Base-by-base conservation (phyloP, 2,113 vertebrate species). In the Sinocyclocheilus rhinocerous region DNA sequence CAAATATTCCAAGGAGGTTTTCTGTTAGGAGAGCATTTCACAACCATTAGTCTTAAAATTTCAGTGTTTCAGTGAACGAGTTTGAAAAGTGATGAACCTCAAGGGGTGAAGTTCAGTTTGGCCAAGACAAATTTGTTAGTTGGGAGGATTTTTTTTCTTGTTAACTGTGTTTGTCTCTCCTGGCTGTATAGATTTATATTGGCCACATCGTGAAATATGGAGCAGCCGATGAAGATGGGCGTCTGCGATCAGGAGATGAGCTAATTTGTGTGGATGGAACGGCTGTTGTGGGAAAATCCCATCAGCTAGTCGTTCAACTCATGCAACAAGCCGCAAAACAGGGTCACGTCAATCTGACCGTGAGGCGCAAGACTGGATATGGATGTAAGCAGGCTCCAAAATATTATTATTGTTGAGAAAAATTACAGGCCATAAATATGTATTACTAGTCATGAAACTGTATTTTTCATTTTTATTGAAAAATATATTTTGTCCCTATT, bases 251-350 rank as follows among this genome's bases (percentile, higher is more conserved):
- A 0, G 98, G 98, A 0, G 98, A 99, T 63, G 98, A 99, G 76
- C 95, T 99, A 86, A 97, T 97, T 92, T 97, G 97, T 0, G 98
- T 99, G 92, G 98, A 99, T 80, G 98, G 98, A 80, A 99, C 98
- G 0, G 96, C 97, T 0, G 98, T 99, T 65, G 97, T 99, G 52
- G 98, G 98, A 16, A 99, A 99, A 85, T 99, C 98, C 1, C 98
- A 99, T 93, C 98, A 99, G 90, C 96, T 99, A 77, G 98, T 99
- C 67, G 97, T 99, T 89, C 98, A 99, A 84, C 96, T 99, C 85
- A 99, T 99, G 98, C 98, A 99, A 89, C 98, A 99, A 92, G 98
- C 98, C 1, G 98, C 98, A 91, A 99, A 99, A 83, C 98, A 99
- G 91, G 98, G 98, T 42, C 98, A 99, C 0, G 98, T 99, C 92